phyloP scores from a whole-genome alignment of 1,140 invertebrate species.

The Hirudo medicinalis region DNA sequence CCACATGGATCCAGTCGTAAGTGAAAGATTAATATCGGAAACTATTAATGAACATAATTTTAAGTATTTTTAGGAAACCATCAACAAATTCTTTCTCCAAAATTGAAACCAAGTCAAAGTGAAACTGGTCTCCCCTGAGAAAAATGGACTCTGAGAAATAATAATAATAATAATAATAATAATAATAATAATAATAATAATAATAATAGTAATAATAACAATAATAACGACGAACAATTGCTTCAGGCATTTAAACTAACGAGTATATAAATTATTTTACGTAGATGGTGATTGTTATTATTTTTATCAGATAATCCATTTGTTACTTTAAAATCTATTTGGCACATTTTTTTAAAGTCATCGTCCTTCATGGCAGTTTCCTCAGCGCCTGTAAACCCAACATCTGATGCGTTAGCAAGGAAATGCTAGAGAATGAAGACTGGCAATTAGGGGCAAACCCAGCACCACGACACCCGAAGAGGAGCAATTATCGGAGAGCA shows the following conservation, averaged over 20 bases:
- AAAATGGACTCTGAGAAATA: background rate
- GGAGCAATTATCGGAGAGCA: no score
- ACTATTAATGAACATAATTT: background rate
- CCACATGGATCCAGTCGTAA: no score
- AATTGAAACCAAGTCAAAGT: background rate
- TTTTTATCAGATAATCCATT: no score
- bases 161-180: background rate
- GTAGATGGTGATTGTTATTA: background rate
- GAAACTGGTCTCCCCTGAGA: background rate
- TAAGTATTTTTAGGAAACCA: background rate
- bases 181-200: background rate
- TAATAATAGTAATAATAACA: slow-evolving; percentile 5
- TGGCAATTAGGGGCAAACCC: no score
- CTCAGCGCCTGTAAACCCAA: no score
- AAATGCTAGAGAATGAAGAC: no score
- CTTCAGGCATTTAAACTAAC: background rate
- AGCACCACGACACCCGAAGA: no score
- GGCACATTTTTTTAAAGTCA: no score
- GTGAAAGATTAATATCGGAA: no score
- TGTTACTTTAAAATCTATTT: no score
- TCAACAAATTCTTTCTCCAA: background rate
- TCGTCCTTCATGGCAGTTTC: no score
- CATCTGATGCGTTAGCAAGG: no score
- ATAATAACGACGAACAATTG: background rate
- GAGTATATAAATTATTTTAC: background rate